These are phyloP conservation scores for Chiloscyllium plagiosum DNA, from an alignment of 2,113 vertebrate species.

Conservation along the genomic window DNA sequence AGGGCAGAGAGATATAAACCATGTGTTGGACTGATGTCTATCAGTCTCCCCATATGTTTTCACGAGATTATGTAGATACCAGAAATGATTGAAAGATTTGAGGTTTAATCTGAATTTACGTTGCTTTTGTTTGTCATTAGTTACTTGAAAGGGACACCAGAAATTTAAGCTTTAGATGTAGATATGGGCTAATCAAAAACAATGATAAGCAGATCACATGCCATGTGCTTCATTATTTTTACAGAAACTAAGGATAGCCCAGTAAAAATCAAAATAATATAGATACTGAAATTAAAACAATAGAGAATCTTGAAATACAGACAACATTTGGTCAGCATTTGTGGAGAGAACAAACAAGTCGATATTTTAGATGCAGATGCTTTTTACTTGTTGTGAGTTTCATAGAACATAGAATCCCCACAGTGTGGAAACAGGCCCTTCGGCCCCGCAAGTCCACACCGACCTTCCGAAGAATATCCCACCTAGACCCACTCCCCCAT, in stretches of 20 bases:
- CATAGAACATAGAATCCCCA: too few relatives aligned
- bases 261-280: background rate
- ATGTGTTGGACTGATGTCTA: slow-evolving; percentile 10
- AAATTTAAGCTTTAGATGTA: slow-evolving; percentile 20
- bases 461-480: too few relatives aligned
- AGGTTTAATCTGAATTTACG: slow-evolving; percentile 6
- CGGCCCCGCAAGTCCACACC: too few relatives aligned
- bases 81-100: slow-evolving; percentile 22
- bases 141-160: background rate
- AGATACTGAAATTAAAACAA: slow-evolving; percentile 10
- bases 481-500: too few relatives aligned
- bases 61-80: slow-evolving; percentile 22
- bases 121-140: slow-evolving; percentile 25
- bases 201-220: slow-evolving; percentile 18
- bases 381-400: background rate
- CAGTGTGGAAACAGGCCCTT: too few relatives aligned
- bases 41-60: slow-evolving; percentile 15
- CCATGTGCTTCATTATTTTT: background rate
- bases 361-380: background rate
- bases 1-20: background rate
- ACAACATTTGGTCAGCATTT: background rate
- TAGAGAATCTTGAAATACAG: background rate
- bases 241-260: background rate
- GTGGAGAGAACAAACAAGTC: background rate
- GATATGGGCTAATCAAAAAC: slow-evolving; percentile 16